Percentiles rank a stretch among this genome's conserved stretches.
Conservation (phyloP, 2,888 invertebrate species). For the Sabatieria punctata region DNA sequence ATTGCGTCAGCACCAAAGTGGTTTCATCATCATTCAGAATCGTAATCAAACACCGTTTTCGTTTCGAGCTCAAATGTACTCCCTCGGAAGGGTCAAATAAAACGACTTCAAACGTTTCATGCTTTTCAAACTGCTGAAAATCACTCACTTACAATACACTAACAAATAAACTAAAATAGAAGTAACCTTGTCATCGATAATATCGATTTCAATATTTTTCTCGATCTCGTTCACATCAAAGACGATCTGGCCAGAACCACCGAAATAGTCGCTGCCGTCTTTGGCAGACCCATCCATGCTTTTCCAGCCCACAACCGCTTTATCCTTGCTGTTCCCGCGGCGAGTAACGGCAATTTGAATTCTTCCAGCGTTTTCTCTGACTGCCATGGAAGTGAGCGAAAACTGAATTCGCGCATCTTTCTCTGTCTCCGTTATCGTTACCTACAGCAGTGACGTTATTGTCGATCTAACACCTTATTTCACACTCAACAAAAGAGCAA, state of each 20-base stretch:
- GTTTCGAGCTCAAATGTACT: conserved; percentile 33
- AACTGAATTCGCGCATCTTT: conserved; percentile 33
- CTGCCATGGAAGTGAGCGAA: conserved; percentile 41
- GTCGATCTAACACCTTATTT: too few species aligned
- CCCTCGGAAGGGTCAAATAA: conserved; percentile 37
- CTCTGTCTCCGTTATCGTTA: neutral
- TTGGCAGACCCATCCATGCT: conserved; percentile 42
- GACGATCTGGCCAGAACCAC: conserved; percentile 38
- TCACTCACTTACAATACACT: neutral
- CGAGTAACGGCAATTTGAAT: conserved; percentile 39
- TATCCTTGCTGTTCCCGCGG: conserved; percentile 41
- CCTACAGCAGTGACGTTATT: too few species aligned
- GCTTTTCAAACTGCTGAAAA: conserved; percentile 36
- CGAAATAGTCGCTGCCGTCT: conserved; percentile 39
- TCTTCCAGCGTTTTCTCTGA: conserved; percentile 41
- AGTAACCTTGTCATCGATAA: conserved; percentile 39
- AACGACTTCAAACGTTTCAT: conserved; percentile 43
- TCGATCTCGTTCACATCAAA: conserved; percentile 39
- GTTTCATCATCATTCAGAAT: conserved; percentile 41
- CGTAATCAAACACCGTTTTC: conserved; percentile 34
- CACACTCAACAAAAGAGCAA: too few species aligned
- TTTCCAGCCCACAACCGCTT: conserved; percentile 39
- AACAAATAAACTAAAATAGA: neutral
- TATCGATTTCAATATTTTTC: conserved; percentile 39
- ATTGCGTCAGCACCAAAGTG: conserved; percentile 40